phyloP scores from a whole-genome alignment of 2,113 vertebrate species.

The Rhinoderma darwinii region DNA sequence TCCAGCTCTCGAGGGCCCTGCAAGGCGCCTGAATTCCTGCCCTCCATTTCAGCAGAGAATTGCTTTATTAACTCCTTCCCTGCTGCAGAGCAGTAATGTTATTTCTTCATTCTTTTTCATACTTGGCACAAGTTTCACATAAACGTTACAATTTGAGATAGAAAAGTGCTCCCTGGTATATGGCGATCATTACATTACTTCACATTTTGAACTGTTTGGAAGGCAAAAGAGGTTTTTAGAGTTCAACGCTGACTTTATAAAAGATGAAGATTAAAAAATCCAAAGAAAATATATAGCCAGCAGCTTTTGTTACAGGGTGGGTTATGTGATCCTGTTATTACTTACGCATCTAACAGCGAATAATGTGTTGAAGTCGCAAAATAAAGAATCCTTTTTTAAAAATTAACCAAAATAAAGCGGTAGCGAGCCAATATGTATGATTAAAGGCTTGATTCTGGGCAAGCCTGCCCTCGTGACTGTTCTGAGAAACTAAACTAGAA shows the following conservation, averaged over 20 bases:
- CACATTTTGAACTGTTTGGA: background rate
- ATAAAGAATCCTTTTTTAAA: slow-evolving; percentile 21
- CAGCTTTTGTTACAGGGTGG: slow-evolving; percentile 9
- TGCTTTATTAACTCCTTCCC: slow-evolving; percentile 41
- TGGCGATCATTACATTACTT: slow-evolving; percentile 17
- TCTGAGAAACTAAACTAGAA: background rate
- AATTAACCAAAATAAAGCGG: slow-evolving; percentile 26
- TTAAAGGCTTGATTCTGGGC: slow-evolving; percentile 28
- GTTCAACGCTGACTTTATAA: slow-evolving; percentile 25
- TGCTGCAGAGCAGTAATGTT: background rate
- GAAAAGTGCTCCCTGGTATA: background rate
- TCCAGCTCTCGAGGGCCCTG: slow-evolving; percentile 53
- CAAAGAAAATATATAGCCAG: slow-evolving; percentile 41
- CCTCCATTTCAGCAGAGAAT: slow-evolving; percentile 28
- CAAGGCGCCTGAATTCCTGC: slow-evolving; percentile 49
- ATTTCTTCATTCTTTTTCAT: background rate
- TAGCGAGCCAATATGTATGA: background rate
- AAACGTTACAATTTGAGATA: background rate
- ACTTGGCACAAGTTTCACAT: background rate
- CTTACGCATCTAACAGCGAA: slow-evolving; percentile 2
- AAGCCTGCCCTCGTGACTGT: slow-evolving; percentile 5
- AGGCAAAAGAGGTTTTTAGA: background rate
- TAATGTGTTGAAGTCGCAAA: slow-evolving; percentile 48
- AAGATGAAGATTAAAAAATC: slow-evolving; percentile 12
- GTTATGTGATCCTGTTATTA: slow-evolving; percentile 53